Evolutionary conservation across 92 coral and sea anemone genomes (phyloP).

Genomic region (Paramuricea clavata): DNA sequence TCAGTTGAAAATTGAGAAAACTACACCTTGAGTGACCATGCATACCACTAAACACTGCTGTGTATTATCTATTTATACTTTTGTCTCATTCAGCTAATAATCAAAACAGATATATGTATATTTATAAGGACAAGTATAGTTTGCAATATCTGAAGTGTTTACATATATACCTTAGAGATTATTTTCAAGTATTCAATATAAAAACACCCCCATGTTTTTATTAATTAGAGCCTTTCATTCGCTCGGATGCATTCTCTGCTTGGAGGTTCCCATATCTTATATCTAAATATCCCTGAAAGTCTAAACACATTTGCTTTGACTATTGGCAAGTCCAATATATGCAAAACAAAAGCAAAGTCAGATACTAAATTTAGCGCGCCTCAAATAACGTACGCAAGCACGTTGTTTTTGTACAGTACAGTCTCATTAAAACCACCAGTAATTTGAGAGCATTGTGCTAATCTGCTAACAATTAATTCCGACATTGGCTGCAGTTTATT

Average conservation of each 20-base stretch:
- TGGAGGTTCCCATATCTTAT: too few relatives aligned
- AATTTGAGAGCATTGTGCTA: not conserved
- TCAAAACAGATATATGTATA: too few relatives aligned
- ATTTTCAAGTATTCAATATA: not conserved
- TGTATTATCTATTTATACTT: too few relatives aligned
- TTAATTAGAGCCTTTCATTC: too few relatives aligned
- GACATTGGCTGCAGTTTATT: conserved; percentile 13
- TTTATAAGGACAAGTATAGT: not conserved
- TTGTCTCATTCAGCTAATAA: too few relatives aligned
- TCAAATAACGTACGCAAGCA: not conserved
- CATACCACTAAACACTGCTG: too few relatives aligned
- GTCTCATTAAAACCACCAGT: not conserved
- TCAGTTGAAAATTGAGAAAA: too few relatives aligned
- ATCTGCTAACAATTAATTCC: conserved; percentile 18
- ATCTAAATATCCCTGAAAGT: not conserved
- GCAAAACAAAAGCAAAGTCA: not conserved
- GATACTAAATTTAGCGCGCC: conserved; percentile 27
- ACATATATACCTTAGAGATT: not conserved
- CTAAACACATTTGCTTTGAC: conserved; percentile 12
- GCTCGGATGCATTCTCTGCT: too few relatives aligned
- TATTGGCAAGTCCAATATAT: not conserved
- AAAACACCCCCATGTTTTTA: not conserved
- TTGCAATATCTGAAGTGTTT: not conserved
- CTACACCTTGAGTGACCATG: too few relatives aligned
- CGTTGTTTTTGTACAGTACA: not conserved